These are phyloP conservation scores for Brenthis ino DNA, from an alignment of 2,888 invertebrate species.

Conservation along the genomic window DNA sequence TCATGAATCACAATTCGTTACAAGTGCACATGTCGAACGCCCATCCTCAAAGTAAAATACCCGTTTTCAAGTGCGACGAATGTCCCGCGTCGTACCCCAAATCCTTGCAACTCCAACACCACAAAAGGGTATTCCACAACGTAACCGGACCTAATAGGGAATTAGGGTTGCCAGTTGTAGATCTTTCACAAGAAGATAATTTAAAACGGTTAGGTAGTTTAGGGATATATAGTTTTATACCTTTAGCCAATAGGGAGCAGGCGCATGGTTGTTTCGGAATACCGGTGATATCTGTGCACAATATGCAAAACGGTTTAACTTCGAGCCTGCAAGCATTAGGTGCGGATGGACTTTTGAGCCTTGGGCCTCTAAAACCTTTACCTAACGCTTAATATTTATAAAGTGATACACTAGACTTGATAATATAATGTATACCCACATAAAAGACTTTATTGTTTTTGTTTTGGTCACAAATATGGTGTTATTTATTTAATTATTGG, in stretches of 20 bases:
- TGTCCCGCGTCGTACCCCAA: slow-evolving; percentile 89
- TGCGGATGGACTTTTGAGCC: slow-evolving; percentile 86
- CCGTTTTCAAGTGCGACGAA: slow-evolving; percentile 84
- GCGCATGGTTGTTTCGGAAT: slow-evolving; percentile 86
- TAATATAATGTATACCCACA: no score
- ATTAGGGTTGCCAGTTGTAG: slow-evolving; percentile 88
- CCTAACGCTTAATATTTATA: slow-evolving; percentile 61
- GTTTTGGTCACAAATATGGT: slow-evolving; percentile 1
- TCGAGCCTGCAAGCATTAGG: slow-evolving; percentile 84
- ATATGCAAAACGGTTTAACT: slow-evolving; percentile 82
- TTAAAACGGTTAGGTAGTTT: slow-evolving; percentile 84
- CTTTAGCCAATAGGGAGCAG: slow-evolving; percentile 84
- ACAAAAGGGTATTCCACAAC: slow-evolving; percentile 78
- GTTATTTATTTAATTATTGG: neutral
- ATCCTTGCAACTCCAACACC: slow-evolving; percentile 85
- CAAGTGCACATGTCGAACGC: slow-evolving; percentile 68
- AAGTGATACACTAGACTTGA: neutral
- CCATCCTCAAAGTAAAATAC: slow-evolving; percentile 66
- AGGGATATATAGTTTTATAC: slow-evolving; percentile 89
- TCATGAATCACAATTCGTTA: slow-evolving; percentile 66
- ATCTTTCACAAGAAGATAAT: slow-evolving; percentile 86
- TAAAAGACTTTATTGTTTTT: neutral
- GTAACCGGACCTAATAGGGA: slow-evolving; percentile 78
- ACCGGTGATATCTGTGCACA: slow-evolving; percentile 86
- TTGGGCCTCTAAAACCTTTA: slow-evolving; percentile 86